Conservation (phyloP, 2,888 invertebrate species). For the Drosophila prolongata region DNA sequence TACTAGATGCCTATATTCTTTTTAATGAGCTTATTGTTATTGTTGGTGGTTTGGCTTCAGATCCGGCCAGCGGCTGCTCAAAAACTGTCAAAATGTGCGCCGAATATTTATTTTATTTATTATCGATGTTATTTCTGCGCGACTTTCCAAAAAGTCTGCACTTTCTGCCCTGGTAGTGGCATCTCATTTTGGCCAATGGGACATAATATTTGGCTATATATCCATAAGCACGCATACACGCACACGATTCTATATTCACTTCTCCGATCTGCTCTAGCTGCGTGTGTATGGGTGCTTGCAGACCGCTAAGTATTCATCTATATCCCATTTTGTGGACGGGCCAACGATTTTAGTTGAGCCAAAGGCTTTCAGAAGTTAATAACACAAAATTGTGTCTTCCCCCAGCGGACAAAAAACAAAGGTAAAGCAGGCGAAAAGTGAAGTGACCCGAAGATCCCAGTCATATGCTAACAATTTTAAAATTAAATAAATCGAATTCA, state of each 20-base stretch:
- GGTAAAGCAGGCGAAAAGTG: conserved; percentile 43
- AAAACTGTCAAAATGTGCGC: conserved; percentile 65
- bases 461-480: conserved; percentile 12
- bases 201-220: conserved; percentile 39
- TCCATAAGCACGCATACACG: conserved; percentile 25
- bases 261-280: conserved; percentile 44
- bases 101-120: conserved; percentile 73
- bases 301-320: conserved; percentile 62
- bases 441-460: conserved; percentile 13
- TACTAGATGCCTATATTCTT: conserved; percentile 46
- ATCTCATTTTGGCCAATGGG: conserved; percentile 58
- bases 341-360: conserved; percentile 75
- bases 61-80: conserved; percentile 59
- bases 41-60: conserved; percentile 41
- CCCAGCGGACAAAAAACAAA: conserved; percentile 30
- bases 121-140: conserved; percentile 63
- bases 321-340: conserved; percentile 49
- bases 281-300: conserved; percentile 45
- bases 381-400: conserved; percentile 55
- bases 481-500: conserved; percentile 48
- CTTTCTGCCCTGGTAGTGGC: conserved; percentile 48
- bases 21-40: conserved; percentile 61
- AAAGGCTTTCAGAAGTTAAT: conserved; percentile 79
- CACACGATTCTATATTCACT: conserved; percentile 33
- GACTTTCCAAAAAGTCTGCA: conserved; percentile 50